Evolutionary conservation across 1,140 invertebrate genomes (phyloP), one percentile per base, ranked within the genome.

Genomic region (Oscheius sp.): DNA sequence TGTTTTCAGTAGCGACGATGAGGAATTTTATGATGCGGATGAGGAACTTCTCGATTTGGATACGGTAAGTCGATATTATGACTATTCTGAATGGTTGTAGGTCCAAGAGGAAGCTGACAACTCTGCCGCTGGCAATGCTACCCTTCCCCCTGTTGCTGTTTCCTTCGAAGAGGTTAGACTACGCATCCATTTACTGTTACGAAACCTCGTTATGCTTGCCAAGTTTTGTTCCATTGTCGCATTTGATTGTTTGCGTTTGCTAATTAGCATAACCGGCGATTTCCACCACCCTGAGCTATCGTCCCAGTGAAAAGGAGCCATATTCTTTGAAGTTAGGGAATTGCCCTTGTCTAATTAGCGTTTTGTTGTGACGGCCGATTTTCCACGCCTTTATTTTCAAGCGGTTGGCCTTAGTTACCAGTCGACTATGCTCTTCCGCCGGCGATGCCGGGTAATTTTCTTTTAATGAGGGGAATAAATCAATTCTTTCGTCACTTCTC

Each of bases 11-110:
- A 71, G 69, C 34, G 69, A 71, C 59, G 69, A 71, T 42, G 69
- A 71, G 52, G 69, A 71, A 31, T 71, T 64, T 31, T 71, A 71
- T 49, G 69, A 71, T 61, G 69, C 69, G n/a, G 69, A 68, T 55
- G 67, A 71, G 42, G 69, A 71, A 29, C 29, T 71, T 45, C 34
- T 71, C 26, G 69, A 71, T 46, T 55, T 71, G 35, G 69, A 71
- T 23, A 71, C 58, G 7, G 58, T 68, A 45, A 15, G 42, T 45
- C 42, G 18, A 45, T 18, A 45, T 18, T 18, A 18, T 45, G 15
- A 45, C 18, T 45, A 18, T 45, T 45, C 42, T 18, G 18, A 18
- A 45, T 45, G 18, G 18, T 45, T 45, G 23, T 18, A 18, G 42
- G 23, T 63, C 61, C 32, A 63, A 34, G 32, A 55, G 23, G 49